Evolutionary conservation across 2,113 vertebrate species (phyloP).

Genomic region (Boleophthalmus pectinirostris): DNA sequence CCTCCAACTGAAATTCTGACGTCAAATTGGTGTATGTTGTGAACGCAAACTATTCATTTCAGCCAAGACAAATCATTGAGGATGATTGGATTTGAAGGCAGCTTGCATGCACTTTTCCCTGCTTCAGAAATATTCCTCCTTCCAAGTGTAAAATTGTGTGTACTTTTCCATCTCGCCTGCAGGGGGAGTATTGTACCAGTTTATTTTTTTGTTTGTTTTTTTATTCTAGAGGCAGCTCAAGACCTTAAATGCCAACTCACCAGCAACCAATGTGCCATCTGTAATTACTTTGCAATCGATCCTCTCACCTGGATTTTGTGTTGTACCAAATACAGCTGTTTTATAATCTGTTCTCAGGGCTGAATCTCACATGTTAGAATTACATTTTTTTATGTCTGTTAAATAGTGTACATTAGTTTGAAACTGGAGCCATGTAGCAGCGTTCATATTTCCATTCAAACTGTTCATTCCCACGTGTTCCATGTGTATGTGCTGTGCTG

Average conservation of each 20-base stretch:
- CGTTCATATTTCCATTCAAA: conserved; percentile 24
- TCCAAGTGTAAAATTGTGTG: conserved; percentile 4
- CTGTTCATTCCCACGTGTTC: conserved; percentile 12
- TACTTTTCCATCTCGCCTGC: conserved; percentile 20
- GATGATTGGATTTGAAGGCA: conserved; percentile 2
- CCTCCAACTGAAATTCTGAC: no score
- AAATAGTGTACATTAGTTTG: neutral
- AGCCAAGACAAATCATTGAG: conserved; percentile 39
- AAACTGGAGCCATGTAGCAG: conserved; percentile 43
- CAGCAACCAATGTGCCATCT: conserved; percentile 55
- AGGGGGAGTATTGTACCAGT: conserved; percentile 36
- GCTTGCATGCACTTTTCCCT: conserved; percentile 32
- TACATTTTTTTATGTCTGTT: conserved; percentile 14
- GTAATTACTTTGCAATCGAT: conserved; percentile 11
- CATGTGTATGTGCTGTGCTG: conserved; percentile 28
- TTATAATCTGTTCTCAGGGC: conserved; percentile 70
- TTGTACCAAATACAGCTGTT: conserved; percentile 54
- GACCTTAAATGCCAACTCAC: conserved; percentile 10
- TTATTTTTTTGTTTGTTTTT: neutral
- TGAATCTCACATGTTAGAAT: conserved; percentile 54
- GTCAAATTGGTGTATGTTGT: no score
- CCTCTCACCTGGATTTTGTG: conserved; percentile 11
- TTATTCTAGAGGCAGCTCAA: conserved; percentile 15
- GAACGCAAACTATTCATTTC: neutral
- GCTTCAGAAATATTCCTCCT: neutral